Percentiles rank a stretch among this genome's conserved stretches.
Evolutionary conservation across 1,140 invertebrate species (phyloP).

Genomic region (Drosophila nikananu): DNA sequence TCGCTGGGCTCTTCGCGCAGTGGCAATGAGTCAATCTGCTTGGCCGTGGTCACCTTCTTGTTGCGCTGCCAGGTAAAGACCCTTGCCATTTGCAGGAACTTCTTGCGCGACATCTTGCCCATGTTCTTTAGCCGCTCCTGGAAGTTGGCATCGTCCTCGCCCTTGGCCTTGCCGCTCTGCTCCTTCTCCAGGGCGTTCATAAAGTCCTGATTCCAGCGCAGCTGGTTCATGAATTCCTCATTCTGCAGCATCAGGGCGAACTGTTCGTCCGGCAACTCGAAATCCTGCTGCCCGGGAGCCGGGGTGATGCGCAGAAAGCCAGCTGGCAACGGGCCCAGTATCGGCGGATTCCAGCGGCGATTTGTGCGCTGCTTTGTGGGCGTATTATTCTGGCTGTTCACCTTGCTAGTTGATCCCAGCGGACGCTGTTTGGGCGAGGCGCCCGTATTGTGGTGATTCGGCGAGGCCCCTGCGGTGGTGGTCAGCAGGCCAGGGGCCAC

Average conservation of each 20-base stretch:
- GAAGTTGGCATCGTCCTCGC: constrained; percentile 92
- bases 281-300: constrained; percentile 64
- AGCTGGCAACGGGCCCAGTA: constrained; percentile 92
- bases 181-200: constrained; percentile 93
- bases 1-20: constrained; percentile 88
- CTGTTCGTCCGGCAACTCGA: constrained; percentile 90
- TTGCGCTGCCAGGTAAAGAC: constrained; percentile 90
- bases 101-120: constrained; percentile 94
- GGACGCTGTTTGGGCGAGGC: constrained; percentile 82
- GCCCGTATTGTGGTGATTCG: constrained; percentile 82
- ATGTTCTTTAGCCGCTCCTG: constrained; percentile 94
- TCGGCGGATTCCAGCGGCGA: constrained; percentile 92
- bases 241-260: constrained; percentile 96
- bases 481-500: constrained; percentile 31
- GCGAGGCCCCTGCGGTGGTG: constrained; percentile 60
- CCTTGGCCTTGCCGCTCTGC: constrained; percentile 86
- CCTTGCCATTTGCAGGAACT: constrained; percentile 92
- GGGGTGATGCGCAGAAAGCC: constrained; percentile 89
- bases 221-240: constrained; percentile 95
- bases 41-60: constrained; percentile 89
- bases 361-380: constrained; percentile 57
- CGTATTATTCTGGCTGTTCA: constrained; percentile 61
- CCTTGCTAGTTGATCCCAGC: constrained; percentile 48
- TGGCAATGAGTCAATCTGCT: constrained; percentile 87
- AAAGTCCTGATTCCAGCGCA: constrained; percentile 95